Evolutionary conservation across 2,888 invertebrate species (phyloP).

Genomic region (Linnaemya vulpina): DNA sequence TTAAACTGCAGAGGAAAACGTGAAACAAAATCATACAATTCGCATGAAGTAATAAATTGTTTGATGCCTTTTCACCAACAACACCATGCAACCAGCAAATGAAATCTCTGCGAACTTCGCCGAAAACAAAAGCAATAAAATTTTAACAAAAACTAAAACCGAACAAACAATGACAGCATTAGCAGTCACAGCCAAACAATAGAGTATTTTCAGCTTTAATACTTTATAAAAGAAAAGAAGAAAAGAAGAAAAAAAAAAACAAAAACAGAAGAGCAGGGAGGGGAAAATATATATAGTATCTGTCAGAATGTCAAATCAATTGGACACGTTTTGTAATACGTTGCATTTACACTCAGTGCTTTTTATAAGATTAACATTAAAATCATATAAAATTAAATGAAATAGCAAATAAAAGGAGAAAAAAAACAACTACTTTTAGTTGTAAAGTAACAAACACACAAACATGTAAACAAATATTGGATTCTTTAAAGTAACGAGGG

Average conservation of each 20-base stretch:
- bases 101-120: slow-evolving; percentile 50
- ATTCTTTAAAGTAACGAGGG: not conserved
- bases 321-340: slow-evolving; percentile 73
- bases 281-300: too few relatives aligned
- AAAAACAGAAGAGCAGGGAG: too few relatives aligned
- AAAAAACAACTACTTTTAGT: not conserved
- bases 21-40: slow-evolving; percentile 46
- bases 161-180: slow-evolving; percentile 28
- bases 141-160: slow-evolving; percentile 28
- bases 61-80: not conserved
- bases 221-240: slow-evolving; percentile 4
- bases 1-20: slow-evolving; percentile 34
- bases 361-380: slow-evolving; percentile 30
- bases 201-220: slow-evolving; percentile 43
- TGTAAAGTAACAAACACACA: not conserved
- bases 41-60: slow-evolving; percentile 24
- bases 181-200: slow-evolving; percentile 53
- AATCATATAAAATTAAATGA: slow-evolving; percentile 49
- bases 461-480: not conserved
- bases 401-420: slow-evolving; percentile 15
- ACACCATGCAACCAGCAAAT: slow-evolving; percentile 5
- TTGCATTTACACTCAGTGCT: slow-evolving; percentile 37
- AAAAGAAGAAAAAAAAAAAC: not conserved
- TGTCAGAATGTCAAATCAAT: slow-evolving; percentile 75
- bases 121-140: slow-evolving; percentile 57